phyloP scores from a whole-genome alignment of 2,888 invertebrate species.

The Callosobruchus maculatus region DNA sequence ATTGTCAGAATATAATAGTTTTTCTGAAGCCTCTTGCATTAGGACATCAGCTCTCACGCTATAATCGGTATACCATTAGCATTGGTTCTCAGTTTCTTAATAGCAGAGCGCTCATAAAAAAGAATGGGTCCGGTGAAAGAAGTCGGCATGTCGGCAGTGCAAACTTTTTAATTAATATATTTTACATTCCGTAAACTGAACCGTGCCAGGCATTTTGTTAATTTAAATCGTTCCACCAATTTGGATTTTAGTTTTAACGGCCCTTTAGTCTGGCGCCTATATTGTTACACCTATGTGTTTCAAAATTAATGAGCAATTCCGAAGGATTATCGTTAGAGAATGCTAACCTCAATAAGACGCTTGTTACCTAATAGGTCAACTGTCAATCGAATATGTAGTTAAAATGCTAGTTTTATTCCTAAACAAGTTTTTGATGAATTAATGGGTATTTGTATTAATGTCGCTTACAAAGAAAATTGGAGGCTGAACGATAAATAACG shows the following conservation, averaged over 20 bases:
- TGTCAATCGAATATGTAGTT: neutral
- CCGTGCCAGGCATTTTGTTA: neutral
- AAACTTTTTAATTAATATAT: neutral
- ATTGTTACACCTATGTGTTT: neutral
- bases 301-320: neutral
- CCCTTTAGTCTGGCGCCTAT: neutral
- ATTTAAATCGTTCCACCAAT: neutral
- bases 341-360: neutral
- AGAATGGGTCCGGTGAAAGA: neutral
- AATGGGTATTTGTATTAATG: no score
- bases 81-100: neutral
- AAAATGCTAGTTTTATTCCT: neutral
- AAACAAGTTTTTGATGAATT: neutral
- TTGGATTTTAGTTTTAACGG: neutral
- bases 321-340: neutral
- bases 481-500: no score
- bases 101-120: neutral
- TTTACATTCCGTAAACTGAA: neutral
- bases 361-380: neutral
- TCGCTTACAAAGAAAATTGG: no score
- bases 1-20: no score
- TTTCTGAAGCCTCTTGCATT: no score
- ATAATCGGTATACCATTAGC: neutral
- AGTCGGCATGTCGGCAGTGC: neutral
- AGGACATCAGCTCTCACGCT: neutral